phyloP scores from a whole-genome alignment of 2,797 vertebrate species.

The Hephaestus fuliginosus region DNA sequence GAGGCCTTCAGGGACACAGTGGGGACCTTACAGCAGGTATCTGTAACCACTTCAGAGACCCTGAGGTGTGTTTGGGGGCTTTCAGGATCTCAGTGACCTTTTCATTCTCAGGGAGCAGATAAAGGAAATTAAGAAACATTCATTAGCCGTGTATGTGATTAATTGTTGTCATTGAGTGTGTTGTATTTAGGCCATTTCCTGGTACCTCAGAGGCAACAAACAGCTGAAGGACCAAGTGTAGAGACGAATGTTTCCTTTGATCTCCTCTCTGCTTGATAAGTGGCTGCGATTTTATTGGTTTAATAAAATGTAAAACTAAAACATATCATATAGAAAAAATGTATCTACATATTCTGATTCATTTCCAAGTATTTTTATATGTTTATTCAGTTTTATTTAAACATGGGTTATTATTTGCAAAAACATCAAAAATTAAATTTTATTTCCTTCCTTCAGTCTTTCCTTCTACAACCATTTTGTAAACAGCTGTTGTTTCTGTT shows the following conservation, averaged over 20 bases:
- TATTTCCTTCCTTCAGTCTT: not conserved
- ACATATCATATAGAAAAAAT: not conserved
- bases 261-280: not conserved
- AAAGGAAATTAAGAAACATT: slow-evolving; percentile 52
- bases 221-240: slow-evolving; percentile 13
- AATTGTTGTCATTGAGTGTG: slow-evolving; percentile 53
- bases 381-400: not conserved
- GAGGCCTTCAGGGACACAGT: not conserved
- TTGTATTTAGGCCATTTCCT: slow-evolving; percentile 62
- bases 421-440: slow-evolving; percentile 3
- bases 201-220: slow-evolving; percentile 32
- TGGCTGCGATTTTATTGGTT: not conserved
- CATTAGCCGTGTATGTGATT: slow-evolving; percentile 54
- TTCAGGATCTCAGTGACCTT: slow-evolving; percentile 40
- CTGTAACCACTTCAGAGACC: slow-evolving; percentile 13
- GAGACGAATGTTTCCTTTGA: slow-evolving; percentile 3
- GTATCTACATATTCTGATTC: not conserved
- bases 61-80: slow-evolving; percentile 15
- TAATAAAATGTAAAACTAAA: not conserved
- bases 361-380: not conserved
- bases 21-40: slow-evolving; percentile 24
- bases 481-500: slow-evolving; percentile 21
- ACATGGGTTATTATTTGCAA: not conserved
- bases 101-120: slow-evolving; percentile 37
- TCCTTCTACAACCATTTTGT: not conserved